These are phyloP conservation scores for Hipparchia sbordonii DNA, from an alignment of 2,888 invertebrate genomes.

Conservation along the genomic window DNA sequence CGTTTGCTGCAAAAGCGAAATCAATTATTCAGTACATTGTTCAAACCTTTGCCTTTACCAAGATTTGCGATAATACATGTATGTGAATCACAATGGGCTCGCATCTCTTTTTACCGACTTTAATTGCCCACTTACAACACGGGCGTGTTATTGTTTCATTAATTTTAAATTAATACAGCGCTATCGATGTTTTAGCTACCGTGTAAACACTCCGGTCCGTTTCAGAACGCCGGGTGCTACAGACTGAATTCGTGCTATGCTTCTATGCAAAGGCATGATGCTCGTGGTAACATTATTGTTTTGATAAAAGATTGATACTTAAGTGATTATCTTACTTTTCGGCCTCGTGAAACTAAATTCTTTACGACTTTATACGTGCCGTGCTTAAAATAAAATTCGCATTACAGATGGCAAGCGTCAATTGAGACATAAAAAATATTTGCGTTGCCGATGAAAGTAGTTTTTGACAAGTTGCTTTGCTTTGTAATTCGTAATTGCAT, in stretches of 20 bases:
- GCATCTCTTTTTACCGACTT: slow-evolving; percentile 50
- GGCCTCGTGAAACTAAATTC: too few relatives aligned
- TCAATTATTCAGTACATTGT: slow-evolving; percentile 26
- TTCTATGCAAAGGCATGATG: neutral
- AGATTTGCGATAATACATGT: slow-evolving; percentile 56
- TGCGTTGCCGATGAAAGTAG: too few relatives aligned
- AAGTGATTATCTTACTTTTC: neutral
- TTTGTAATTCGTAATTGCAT: too few relatives aligned
- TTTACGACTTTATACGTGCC: too few relatives aligned
- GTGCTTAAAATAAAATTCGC: too few relatives aligned
- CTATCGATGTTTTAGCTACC: slow-evolving; percentile 7
- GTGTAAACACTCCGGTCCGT: slow-evolving; percentile 2
- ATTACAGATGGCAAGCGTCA: too few relatives aligned
- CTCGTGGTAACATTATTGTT: too few relatives aligned
- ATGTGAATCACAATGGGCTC: slow-evolving; percentile 55
- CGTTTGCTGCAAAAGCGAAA: slow-evolving; percentile 55
- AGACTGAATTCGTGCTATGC: neutral
- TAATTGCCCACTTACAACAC: slow-evolving; percentile 50
- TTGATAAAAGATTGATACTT: too few relatives aligned
- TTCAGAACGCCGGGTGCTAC: neutral
- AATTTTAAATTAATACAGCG: slow-evolving; percentile 45
- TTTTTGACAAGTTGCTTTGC: too few relatives aligned
- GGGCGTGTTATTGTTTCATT: slow-evolving; percentile 48
- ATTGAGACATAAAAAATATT: too few relatives aligned
- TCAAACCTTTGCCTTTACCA: slow-evolving; percentile 42